These are phyloP conservation scores for Seriola quinqueradiata DNA, from an alignment of 2,113 vertebrate genomes.

Conservation along the genomic window DNA sequence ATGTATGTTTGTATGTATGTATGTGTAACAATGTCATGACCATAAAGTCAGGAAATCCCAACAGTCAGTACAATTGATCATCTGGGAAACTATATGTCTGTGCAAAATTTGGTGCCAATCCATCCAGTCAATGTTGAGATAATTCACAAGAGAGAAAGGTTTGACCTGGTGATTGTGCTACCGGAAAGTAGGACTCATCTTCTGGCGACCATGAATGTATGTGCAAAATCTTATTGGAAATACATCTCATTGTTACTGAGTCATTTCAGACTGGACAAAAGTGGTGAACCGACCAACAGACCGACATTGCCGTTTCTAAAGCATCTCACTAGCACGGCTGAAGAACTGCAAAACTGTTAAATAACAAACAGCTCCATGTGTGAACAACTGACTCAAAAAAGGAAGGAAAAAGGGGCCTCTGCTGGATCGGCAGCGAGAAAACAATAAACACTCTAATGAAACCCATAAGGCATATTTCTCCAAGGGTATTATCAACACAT, in stretches of 20 bases:
- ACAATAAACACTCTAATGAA: constrained; percentile 42
- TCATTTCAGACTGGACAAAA: background rate
- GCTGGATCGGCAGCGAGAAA: constrained; percentile 15
- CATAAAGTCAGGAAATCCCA: no score
- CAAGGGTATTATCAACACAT: background rate
- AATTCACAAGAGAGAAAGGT: background rate
- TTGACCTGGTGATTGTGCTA: background rate
- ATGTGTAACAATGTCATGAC: no score
- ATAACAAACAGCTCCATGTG: background rate
- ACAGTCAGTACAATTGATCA: no score
- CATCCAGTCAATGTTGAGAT: background rate
- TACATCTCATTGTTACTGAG: background rate
- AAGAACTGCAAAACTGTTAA: background rate
- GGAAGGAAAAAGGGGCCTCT: background rate
- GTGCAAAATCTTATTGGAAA: background rate
- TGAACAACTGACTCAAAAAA: background rate
- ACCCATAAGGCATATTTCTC: constrained; percentile 22
- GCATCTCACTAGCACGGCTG: background rate
- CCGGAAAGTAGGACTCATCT: background rate
- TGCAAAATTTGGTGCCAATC: no score
- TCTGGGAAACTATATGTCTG: no score
- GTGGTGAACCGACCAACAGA: background rate
- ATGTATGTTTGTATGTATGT: no score
- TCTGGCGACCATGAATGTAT: background rate
- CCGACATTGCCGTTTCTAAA: background rate